A percentile compares a stretch with the other conserved stretches of the same genome.
Evolutionary conservation across 1,140 invertebrate genomes (phyloP).

Genomic region (Drosophila sproati): DNA sequence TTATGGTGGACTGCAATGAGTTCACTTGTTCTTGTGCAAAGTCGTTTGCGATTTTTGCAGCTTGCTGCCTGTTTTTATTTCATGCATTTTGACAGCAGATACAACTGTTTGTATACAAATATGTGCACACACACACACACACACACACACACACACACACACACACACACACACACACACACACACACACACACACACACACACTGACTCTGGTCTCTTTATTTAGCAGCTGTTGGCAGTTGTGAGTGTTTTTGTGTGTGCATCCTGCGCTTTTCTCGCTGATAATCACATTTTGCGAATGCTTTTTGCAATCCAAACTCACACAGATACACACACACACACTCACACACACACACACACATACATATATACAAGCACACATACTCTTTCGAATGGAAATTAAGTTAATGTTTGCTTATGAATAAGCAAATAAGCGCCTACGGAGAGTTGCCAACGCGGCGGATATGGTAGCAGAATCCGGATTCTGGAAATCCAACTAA

Average conservation of each 20-base stretch:
- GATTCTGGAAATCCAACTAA: constrained; percentile 43
- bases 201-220: constrained; percentile 39
- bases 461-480: constrained; percentile 10
- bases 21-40: constrained; percentile 15
- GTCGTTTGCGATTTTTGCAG: constrained; percentile 33
- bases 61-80: constrained; percentile 35
- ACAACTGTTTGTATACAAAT: background rate
- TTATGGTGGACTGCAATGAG: no score
- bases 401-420: constrained; percentile 84
- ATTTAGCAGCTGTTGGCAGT: constrained; percentile 71
- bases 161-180: constrained; percentile 3
- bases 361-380: background rate
- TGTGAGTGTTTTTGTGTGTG: background rate
- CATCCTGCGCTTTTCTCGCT: constrained; percentile 31
- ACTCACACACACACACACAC: constrained; percentile 5
- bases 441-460: constrained; percentile 33
- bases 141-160: constrained; percentile 9
- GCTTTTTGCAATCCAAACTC: constrained; percentile 55
- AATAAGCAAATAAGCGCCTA: constrained; percentile 83
- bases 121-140: background rate
- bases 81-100: constrained; percentile 44
- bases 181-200: constrained; percentile 9
- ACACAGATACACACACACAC: constrained; percentile 9
- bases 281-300: constrained; percentile 80
- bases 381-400: constrained; percentile 66